phyloP scores from a whole-genome alignment of 1,140 invertebrate genomes.

The Calephelis nemesis region DNA sequence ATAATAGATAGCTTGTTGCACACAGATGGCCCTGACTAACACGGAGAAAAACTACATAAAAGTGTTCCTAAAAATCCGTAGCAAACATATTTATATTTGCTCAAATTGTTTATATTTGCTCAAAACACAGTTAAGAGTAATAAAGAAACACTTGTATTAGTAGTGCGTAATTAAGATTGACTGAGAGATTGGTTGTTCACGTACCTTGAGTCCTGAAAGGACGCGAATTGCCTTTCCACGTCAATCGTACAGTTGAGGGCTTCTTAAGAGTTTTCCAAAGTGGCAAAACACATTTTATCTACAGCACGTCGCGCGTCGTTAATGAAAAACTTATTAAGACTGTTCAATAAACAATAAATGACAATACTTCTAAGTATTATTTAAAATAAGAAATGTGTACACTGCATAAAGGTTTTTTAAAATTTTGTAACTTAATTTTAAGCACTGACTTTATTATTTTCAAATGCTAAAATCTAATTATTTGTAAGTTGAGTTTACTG shows the following conservation, averaged over 20 bases:
- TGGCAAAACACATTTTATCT: constrained; percentile 13
- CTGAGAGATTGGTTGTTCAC: constrained; percentile 32
- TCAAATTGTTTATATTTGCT: no score
- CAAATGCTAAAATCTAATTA: no score
- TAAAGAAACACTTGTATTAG: constrained; percentile 18
- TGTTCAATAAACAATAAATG: not conserved
- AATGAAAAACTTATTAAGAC: not conserved
- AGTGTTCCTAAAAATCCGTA: no score
- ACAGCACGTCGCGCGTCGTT: constrained; percentile 21
- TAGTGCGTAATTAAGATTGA: constrained; percentile 15
- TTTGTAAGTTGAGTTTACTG: no score
- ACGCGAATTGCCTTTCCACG: constrained; percentile 43
- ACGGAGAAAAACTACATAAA: no score
- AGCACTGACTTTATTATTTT: no score
- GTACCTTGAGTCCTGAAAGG: constrained; percentile 35
- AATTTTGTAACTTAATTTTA: no score
- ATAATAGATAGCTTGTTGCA: no score
- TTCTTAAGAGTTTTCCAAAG: constrained; percentile 29
- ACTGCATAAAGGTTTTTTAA: no score
- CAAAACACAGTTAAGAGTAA: constrained; percentile 22
- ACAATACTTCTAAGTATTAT: not conserved
- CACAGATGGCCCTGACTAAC: no score
- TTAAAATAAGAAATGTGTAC: no score
- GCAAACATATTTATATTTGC: no score
- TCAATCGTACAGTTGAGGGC: constrained; percentile 36